phyloP scores from a whole-genome alignment of 2,888 invertebrate genomes.

The Lacanobia wlatinum region DNA sequence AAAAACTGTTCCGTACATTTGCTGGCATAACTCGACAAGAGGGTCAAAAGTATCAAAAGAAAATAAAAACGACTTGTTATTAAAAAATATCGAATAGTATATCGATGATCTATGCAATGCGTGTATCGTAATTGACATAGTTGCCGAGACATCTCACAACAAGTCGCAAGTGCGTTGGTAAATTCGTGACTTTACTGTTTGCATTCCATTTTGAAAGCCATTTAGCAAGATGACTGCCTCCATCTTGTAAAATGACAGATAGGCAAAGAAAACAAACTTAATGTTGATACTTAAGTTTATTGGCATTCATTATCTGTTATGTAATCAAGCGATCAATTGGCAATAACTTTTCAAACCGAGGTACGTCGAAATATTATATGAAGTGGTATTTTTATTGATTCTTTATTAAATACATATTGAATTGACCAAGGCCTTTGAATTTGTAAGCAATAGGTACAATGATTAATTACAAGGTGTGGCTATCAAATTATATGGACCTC shows the following conservation, averaged over 20 bases:
- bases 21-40: too few relatives aligned
- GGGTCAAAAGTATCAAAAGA: too few relatives aligned
- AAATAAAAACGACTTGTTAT: too few relatives aligned
- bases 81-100: too few relatives aligned
- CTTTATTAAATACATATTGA: slow-evolving; percentile 15
- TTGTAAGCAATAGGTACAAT: slow-evolving; percentile 2
- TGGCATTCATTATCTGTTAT: slow-evolving; percentile 44
- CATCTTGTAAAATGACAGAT: slow-evolving; percentile 41
- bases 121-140: slow-evolving; percentile 20
- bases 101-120: neutral
- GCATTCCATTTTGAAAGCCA: slow-evolving; percentile 61
- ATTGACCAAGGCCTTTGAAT: slow-evolving; percentile 16
- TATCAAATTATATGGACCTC: slow-evolving; percentile 19
- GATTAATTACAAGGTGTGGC: slow-evolving; percentile 14
- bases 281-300: slow-evolving; percentile 50
- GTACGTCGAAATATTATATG: slow-evolving; percentile 9
- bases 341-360: slow-evolving; percentile 16
- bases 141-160: slow-evolving; percentile 8
- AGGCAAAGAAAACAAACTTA: slow-evolving; percentile 45
- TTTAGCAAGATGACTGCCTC: slow-evolving; percentile 52
- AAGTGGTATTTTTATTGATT: slow-evolving; percentile 2
- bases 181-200: slow-evolving; percentile 55
- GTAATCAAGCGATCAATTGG: slow-evolving; percentile 35
- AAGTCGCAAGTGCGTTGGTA: slow-evolving; percentile 31
- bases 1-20: too few relatives aligned